These are phyloP conservation scores for Oxygymnocypris stewartii DNA, from an alignment of 2,113 vertebrate species.

Conservation along the genomic window DNA sequence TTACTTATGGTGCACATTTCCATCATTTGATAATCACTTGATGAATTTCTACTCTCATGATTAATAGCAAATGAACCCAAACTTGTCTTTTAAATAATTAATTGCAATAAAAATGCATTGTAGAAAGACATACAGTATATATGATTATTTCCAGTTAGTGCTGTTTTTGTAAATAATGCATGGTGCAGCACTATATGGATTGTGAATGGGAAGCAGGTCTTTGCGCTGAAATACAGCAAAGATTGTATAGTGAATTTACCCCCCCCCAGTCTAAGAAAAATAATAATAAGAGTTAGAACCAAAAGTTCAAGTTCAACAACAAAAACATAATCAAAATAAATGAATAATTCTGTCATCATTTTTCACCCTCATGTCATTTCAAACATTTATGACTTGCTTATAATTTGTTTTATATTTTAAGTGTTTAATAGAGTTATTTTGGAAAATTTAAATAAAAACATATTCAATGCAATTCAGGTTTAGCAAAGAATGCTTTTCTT, in stretches of 20 bases:
- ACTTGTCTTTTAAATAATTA: too few species aligned
- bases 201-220: not conserved
- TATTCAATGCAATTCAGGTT: not conserved
- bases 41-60: not conserved
- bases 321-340: too few species aligned
- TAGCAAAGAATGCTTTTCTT: slow-evolving; percentile 1
- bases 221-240: not conserved
- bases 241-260: too few species aligned
- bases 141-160: too few species aligned
- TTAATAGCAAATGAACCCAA: not conserved
- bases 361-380: too few species aligned
- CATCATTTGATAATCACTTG: not conserved
- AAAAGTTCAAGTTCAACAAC: too few species aligned
- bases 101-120: not conserved
- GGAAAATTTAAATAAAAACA: too few species aligned
- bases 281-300: too few species aligned
- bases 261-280: too few species aligned
- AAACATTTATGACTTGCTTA: too few species aligned
- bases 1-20: not conserved
- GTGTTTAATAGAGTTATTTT: not conserved
- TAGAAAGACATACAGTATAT: not conserved
- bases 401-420: not conserved
- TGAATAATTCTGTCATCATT: too few species aligned
- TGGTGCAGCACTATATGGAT: not conserved
- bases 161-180: too few species aligned